Conservation (phyloP, 2,888 invertebrate genomes). For the Drosophila phalerata region DNA sequence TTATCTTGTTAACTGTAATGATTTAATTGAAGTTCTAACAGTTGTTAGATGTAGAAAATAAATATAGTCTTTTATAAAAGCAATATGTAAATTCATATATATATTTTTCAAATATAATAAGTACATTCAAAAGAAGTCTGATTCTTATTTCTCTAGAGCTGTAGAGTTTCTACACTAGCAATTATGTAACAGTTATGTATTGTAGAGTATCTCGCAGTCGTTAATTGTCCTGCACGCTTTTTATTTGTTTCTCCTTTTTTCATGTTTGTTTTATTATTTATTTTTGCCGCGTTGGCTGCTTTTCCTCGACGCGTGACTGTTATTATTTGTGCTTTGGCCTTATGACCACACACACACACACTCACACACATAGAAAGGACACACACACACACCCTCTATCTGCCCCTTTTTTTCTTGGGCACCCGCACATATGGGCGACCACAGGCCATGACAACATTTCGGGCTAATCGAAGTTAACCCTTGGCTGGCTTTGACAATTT, state of each 20-base stretch:
- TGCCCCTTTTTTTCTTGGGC: conserved; percentile 13
- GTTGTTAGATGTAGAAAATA: too few relatives aligned
- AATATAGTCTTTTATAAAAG: too few relatives aligned
- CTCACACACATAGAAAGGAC: neutral
- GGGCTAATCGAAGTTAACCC: conserved; percentile 82
- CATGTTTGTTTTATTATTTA: conserved; percentile 71
- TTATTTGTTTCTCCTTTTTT: conserved; percentile 33
- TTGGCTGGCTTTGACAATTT: conserved; percentile 79
- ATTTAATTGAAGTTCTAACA: too few relatives aligned
- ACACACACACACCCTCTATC: conserved; percentile 1
- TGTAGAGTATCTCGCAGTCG: conserved; percentile 12
- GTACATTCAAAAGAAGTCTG: too few relatives aligned
- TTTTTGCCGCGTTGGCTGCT: conserved; percentile 75
- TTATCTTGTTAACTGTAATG: too few relatives aligned
- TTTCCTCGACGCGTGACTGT: conserved; percentile 72
- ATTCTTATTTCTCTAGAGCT: neutral
- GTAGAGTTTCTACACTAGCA: neutral
- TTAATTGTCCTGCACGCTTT: neutral
- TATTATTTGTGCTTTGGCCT: conserved; percentile 79
- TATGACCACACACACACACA: conserved; percentile 68
- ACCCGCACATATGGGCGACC: conserved; percentile 78
- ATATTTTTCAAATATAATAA: too few relatives aligned
- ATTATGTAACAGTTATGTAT: neutral
- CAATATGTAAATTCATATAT: too few relatives aligned
- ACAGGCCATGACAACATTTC: conserved; percentile 81